A percentile compares a stretch with the other conserved stretches of the same genome.
phyloP scores from a whole-genome alignment of 2,888 invertebrate genomes.

The Diloba caeruleocephala region DNA sequence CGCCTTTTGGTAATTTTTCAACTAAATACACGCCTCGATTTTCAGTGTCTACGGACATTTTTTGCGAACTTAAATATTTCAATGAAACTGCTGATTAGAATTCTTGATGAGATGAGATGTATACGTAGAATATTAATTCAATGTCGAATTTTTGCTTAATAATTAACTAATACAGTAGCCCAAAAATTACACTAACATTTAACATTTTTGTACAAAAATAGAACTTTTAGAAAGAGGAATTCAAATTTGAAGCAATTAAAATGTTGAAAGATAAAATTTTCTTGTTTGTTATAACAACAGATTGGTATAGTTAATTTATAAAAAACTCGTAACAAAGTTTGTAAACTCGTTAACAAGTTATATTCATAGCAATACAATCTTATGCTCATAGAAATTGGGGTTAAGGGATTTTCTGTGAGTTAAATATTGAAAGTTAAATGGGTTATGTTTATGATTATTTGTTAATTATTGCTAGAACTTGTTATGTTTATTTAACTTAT shows the following conservation, averaged over 20 bases:
- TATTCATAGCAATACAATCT: constrained; percentile 24
- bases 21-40: constrained; percentile 13
- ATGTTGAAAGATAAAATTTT: constrained; percentile 16
- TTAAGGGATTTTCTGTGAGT: neutral
- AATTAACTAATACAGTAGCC: constrained; percentile 3
- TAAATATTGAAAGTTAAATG: no score
- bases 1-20: constrained; percentile 8
- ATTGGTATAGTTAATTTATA: constrained; percentile 26
- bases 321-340: constrained; percentile 24
- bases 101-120: constrained; percentile 34
- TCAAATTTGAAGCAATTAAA: constrained; percentile 20
- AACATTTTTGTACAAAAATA: constrained; percentile 13
- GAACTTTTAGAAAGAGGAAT: constrained; percentile 4
- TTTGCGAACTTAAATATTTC: constrained; percentile 36
- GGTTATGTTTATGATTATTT: no score
- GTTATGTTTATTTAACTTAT: no score
- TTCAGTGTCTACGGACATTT: constrained; percentile 9
- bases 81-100: constrained; percentile 42
- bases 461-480: no score
- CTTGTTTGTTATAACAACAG: constrained; percentile 20
- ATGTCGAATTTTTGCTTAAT: constrained; percentile 12
- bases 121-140: constrained; percentile 41
- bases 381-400: constrained; percentile 18
- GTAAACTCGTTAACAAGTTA: constrained; percentile 41
- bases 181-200: no score